Percentiles rank a stretch among this genome's conserved stretches.
phyloP scores from a whole-genome alignment of 2,797 vertebrate species.

The Eidolon dupreanum region DNA sequence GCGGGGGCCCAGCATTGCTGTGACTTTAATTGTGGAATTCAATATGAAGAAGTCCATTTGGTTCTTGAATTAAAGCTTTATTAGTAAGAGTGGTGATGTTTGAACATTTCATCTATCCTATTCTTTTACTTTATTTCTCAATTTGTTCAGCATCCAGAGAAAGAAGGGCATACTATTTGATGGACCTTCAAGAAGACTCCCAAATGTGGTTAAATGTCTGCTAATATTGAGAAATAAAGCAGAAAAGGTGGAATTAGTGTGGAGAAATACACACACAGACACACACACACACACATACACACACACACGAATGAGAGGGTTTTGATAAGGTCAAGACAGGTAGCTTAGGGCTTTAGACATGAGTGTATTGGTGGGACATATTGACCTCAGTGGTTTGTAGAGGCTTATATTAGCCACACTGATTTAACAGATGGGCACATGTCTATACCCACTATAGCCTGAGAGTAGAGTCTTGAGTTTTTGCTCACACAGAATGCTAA shows the following conservation, averaged over 20 bases:
- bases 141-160: background rate
- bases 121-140: slow-evolving; percentile 33
- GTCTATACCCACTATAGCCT: background rate
- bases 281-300: background rate
- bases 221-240: background rate
- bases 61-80: background rate
- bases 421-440: background rate
- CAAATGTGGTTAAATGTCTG: background rate
- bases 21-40: background rate
- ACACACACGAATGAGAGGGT: background rate
- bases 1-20: background rate
- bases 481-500: background rate
- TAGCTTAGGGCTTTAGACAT: background rate
- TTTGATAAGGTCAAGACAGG: background rate
- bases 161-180: background rate
- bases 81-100: background rate
- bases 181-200: background rate
- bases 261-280: background rate
- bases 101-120: background rate
- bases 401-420: background rate
- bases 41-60: background rate
- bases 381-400: background rate
- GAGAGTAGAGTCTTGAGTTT: background rate
- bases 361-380: background rate
- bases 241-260: background rate